Base-by-base conservation (phyloP, 2,797 vertebrate species). In the Rhynchonycteris naso region DNA sequence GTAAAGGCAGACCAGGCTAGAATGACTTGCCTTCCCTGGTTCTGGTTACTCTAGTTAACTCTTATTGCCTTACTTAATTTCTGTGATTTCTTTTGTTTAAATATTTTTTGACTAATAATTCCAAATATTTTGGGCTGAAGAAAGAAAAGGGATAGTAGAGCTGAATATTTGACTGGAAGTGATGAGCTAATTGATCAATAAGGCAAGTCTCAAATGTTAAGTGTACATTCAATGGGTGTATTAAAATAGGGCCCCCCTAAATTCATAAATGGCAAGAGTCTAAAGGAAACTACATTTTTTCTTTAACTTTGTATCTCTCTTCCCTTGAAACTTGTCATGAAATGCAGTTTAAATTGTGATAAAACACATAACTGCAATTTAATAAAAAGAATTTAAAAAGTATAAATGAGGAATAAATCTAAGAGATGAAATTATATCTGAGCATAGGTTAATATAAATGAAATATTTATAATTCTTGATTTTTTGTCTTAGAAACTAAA, bases 361-460 rank as follows among this genome's bases (percentile, higher is more conserved):
- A 56, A 63, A 90, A 96, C 97, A 91, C 5, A 18, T 80, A 90
- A 83, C 56, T 80, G 19, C 13, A 89, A 65, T 71, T 84, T 95
- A 78, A 81, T 92, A 63, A 43, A 54, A 87, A 95, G 58, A 2
- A 7, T n/a, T 66, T 50, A 81, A 81, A 63, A 95, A 71, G 5
- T 95, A 5, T 92, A 94, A 89, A 84, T 92, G 59, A 95, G 63
- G 96, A 97, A 54, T 65, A 97, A 93, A 94, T 93, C 65, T 97
- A 98, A 98, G 33, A 97, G 94, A 97, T 97, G 96, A 72, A 96
- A 78, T 97, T 98, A 65, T 76, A 90, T 78, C 74, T 95, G 96
- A 75, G 86, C 50, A 97, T 84, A 72, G 22, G 35, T 58, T 97
- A 96, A 97, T 97, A 97, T 93, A 96, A 97, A 97, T 95, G 61